Base-by-base conservation (phyloP, 92 coral and sea anemone genomes). In the Scolanthus callimorphus region DNA sequence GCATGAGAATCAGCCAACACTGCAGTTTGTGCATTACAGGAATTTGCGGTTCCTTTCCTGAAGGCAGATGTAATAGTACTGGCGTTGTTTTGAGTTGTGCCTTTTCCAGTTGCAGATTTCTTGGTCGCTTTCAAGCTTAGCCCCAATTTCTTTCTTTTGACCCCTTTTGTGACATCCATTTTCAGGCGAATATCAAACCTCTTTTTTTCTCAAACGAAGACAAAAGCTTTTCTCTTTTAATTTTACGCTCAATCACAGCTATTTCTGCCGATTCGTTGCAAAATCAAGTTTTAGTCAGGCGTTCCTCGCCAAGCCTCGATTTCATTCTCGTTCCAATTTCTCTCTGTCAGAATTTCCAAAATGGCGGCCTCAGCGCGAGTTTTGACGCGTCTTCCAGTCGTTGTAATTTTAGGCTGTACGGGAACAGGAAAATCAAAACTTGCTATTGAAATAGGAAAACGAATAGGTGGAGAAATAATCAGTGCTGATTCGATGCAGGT, bases 401-500 rank as follows among this genome's bases (percentile, higher is more conserved):
- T 94, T 49, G 99, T 89, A 11, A 80, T 94, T 81, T 62, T 94
- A 11, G 99, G 99, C 55, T 88, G 90, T 6, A 91, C 97, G 12
- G 99, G 99, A 1, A 84, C 97, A 12, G 99, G 99, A 23, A 94
- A 94, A 65, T 94, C 99, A 17, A 89, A 94, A 77, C 84, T 94
- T 25, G 96, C 97, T 15, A 85, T 89, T 44, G 99, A 94, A 71
- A 89, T 94, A 65, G 99, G 87, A 22, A 89, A 75, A 61, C 48
- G 68, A 59, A 19, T 94, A 45, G 95, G 87, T 0, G 99, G 99
- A 25, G 96, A 89, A 65, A 94, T 94, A 55, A 76, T 94, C 41
- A 94, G 99, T 48, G 99, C 99, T 11, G 99, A 94, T 64, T 89
- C 99, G 0, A 89, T 89, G 99, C 97, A 94, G 81, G 97, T 94